A percentile compares a stretch with the other conserved stretches of the same genome.
phyloP scores from a whole-genome alignment of 1,140 invertebrate species.

The Danaus plexippus region DNA sequence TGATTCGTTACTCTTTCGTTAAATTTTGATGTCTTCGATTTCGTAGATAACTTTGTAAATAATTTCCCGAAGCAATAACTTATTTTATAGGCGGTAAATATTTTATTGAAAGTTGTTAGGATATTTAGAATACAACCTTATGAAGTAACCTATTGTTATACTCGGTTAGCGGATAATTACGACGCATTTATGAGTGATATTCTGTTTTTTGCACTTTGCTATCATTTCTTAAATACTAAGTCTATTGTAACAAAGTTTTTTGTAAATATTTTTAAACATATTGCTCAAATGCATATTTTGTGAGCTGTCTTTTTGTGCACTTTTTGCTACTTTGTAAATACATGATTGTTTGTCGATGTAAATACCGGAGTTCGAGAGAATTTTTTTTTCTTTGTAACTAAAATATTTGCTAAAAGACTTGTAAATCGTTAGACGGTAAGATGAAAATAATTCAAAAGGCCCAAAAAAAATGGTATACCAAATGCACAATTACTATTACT shows the following conservation, averaged over 20 bases:
- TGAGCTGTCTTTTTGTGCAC: constrained; percentile 68
- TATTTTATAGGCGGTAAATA: constrained; percentile 33
- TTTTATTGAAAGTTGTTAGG: constrained; percentile 19
- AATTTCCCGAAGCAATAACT: constrained; percentile 64
- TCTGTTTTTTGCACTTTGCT: constrained; percentile 26
- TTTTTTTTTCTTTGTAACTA: constrained; percentile 26
- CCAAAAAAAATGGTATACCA: constrained; percentile 64
- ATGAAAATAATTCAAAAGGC: constrained; percentile 52
- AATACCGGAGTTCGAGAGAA: constrained; percentile 51
- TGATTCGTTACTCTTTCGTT: constrained; percentile 39
- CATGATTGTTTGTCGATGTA: constrained; percentile 44
- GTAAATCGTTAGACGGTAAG: constrained; percentile 47
- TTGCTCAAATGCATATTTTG: constrained; percentile 72
- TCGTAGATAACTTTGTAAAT: constrained; percentile 40
- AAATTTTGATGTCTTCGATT: constrained; percentile 55
- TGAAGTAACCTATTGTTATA: constrained; percentile 16
- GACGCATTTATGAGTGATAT: constrained; percentile 4
- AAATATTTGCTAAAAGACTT: constrained; percentile 27
- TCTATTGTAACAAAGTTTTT: constrained; percentile 48
- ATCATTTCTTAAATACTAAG: constrained; percentile 31
- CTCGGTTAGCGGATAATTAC: constrained; percentile 13
- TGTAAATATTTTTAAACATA: constrained; percentile 68
- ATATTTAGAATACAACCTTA: constrained; percentile 19
- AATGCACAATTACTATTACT: constrained; percentile 58
- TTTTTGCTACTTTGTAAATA: constrained; percentile 67